These are phyloP conservation scores for Macrocentrus cingulum DNA, from an alignment of 1,140 invertebrate genomes.

Conservation along the genomic window DNA sequence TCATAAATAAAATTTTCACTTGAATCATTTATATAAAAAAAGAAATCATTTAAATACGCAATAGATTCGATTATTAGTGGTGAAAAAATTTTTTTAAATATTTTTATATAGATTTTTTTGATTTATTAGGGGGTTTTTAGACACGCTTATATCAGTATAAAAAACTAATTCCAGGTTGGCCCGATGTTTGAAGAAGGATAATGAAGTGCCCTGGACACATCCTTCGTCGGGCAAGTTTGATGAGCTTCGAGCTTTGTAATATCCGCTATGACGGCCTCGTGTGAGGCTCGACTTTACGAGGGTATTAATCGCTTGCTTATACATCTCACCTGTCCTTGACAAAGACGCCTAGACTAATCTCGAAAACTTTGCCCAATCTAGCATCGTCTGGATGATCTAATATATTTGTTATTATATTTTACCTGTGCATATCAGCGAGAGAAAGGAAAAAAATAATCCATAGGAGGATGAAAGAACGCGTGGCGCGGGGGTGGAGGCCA, in stretches of 20 bases:
- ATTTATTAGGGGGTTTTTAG: too few species aligned
- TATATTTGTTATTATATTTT: not conserved
- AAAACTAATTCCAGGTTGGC: too few species aligned
- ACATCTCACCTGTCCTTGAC: too few species aligned
- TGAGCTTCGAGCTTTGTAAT: conserved; percentile 32
- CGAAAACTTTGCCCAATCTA: conserved; percentile 8
- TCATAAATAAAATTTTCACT: too few species aligned
- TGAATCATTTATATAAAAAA: too few species aligned
- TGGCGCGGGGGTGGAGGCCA: conserved; percentile 10
- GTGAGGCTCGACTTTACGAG: conserved; percentile 32
- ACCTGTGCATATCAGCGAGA: not conserved
- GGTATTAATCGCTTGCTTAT: conserved; percentile 27
- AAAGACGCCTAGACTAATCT: not conserved
- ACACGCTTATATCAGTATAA: too few species aligned
- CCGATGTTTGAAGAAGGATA: conserved; percentile 9
- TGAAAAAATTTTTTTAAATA: too few species aligned
- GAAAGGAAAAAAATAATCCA: not conserved
- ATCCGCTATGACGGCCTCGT: conserved; percentile 26
- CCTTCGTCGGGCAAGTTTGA: conserved; percentile 28
- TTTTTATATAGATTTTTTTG: too few species aligned
- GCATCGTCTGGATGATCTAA: not conserved
- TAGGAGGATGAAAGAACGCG: not conserved
- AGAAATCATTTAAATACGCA: too few species aligned
- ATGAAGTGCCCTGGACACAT: conserved; percentile 23
- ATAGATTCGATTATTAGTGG: too few species aligned